Evolutionary conservation across 2,113 vertebrate genomes (phyloP).

Genomic region (Campylomormyrus numenius): DNA sequence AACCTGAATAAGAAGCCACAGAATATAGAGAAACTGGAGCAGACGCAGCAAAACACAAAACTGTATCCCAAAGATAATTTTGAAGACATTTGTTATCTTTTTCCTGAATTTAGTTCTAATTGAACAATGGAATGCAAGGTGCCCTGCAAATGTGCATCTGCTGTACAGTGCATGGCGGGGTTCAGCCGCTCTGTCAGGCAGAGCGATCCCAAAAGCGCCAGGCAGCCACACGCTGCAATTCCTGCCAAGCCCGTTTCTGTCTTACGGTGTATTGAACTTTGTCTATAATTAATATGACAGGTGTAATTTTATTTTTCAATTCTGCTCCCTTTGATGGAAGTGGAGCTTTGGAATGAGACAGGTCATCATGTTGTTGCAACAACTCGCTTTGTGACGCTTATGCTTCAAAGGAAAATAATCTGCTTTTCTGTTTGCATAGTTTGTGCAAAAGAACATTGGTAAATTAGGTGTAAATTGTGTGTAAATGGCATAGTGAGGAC

Average conservation of each 20-base stretch:
- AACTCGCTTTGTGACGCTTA: not conserved
- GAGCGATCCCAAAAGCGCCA: not conserved
- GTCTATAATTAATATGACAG: not conserved
- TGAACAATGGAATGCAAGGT: not conserved
- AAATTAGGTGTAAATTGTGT: not conserved
- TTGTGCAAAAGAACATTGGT: not conserved
- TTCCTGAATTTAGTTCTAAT: not conserved
- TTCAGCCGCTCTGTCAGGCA: not conserved
- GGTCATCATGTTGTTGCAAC: not conserved
- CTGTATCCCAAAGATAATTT: not conserved
- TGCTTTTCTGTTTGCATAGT: not conserved
- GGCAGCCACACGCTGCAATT: not conserved
- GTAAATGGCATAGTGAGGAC: not conserved
- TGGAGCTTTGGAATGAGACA: not conserved
- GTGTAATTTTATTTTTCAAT: not conserved
- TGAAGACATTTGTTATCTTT: not conserved
- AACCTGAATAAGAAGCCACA: not conserved
- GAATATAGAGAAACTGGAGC: not conserved
- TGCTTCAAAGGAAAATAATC: not conserved
- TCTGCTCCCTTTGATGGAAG: not conserved
- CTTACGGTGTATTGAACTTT: not conserved
- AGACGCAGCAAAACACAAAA: not conserved
- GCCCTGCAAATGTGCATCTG: not conserved
- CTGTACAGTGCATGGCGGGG: not conserved
- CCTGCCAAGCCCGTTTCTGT: not conserved